Base-by-base conservation (phyloP, 1,140 invertebrate species). In the Drosophila bipectinata region DNA sequence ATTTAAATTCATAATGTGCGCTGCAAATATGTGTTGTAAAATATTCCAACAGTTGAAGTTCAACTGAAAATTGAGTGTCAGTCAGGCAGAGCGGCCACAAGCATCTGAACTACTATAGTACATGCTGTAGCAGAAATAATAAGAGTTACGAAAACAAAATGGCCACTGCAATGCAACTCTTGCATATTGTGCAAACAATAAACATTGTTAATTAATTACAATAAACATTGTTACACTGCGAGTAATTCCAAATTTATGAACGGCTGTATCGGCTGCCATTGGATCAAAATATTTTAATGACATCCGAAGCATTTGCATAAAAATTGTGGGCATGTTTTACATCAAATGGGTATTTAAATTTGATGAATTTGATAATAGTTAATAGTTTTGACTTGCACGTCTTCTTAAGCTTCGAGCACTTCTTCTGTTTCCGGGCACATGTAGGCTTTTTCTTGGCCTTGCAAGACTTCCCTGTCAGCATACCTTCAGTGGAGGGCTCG, bases 181-280 rank as follows among this genome's bases (percentile, higher is more conserved):
- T 60, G 48, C 72, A 74, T 75, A 75, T 75, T 75, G 54, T 48
- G 53, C 61, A 75, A 75, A 75, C 71, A 75, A 75, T 75, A 75
- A 74, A 75, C 72, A 75, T 75, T 75, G 72, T 75, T 75, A 75
- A 75, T 75, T 75, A 74, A 75, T 75, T 75, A 45, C 15, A 15
- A 15, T 15, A 15, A 15, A 15, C 15, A 15, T 15, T 15, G 15
- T 15, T 15, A 45, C 14, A 45, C 41, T 15, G 7, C 41, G 15
- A 45, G 41, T 45, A 45, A 45, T 45, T 47, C 44, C 44, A 3
- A 8, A 24, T 47, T 47, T 24, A 24, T 21, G 30, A 53, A 37
- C 39, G 18, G 39, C 39, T 12, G 34, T 37, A 37, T 37, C 34
- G 12, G 9, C 9, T 9, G 26, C 3, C 6, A 32, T 32, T 32